A percentile compares a stretch with the other conserved stretches of the same genome.
These are phyloP conservation scores for Blastomussa wellsi DNA, from an alignment of 92 coral and sea anemone genomes.

Conservation along the genomic window DNA sequence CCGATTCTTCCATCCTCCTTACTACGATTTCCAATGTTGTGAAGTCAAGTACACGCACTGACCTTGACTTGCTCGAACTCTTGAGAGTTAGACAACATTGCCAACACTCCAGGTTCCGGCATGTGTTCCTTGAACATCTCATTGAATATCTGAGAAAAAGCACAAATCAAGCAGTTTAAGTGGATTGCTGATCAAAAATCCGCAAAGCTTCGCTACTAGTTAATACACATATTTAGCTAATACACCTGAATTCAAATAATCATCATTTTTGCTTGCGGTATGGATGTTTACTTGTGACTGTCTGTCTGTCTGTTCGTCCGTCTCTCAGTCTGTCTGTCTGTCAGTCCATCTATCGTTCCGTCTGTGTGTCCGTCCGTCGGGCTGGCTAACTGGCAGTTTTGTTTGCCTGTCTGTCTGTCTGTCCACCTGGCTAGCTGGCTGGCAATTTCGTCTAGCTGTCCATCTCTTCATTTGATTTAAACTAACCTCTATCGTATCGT, in stretches of 20 bases:
- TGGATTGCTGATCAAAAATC: neutral
- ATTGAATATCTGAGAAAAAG: slow-evolving; percentile 69
- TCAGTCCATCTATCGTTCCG: neutral
- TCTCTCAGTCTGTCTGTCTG: neutral
- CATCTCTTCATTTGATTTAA: too few species aligned
- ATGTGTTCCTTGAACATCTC: slow-evolving; percentile 76
- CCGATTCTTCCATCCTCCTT: neutral
- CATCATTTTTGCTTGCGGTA: too few species aligned
- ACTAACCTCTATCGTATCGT: slow-evolving; percentile 92
- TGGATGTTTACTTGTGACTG: too few species aligned
- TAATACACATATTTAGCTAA: too few species aligned
- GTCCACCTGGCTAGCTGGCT: neutral
- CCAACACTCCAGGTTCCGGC: slow-evolving; percentile 75
- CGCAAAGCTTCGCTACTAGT: too few species aligned
- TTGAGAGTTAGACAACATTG: slow-evolving; percentile 88
- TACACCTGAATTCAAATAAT: too few species aligned
- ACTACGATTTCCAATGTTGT: neutral
- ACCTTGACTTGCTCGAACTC: slow-evolving; percentile 99
- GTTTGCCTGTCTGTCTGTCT: neutral
- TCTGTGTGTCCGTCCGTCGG: neutral
- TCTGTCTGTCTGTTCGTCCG: neutral
- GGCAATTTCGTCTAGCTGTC: neutral
- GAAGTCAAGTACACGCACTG: neutral
- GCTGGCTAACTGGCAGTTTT: neutral
- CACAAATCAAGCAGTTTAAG: neutral